Base-by-base conservation (phyloP, 2,797 vertebrate species). In the Alca torda region DNA sequence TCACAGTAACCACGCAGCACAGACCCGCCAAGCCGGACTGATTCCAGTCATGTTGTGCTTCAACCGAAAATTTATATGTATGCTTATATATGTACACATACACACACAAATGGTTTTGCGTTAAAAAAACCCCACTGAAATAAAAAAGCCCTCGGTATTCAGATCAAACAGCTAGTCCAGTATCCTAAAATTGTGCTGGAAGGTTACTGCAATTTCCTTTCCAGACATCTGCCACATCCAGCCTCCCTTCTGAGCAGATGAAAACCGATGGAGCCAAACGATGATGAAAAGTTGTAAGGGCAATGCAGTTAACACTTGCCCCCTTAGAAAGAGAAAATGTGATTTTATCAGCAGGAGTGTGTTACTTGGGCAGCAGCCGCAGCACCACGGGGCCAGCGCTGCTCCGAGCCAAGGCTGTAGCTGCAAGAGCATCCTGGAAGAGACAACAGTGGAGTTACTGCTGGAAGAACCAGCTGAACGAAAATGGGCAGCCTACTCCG, bases 211-310 rank as follows among this genome's bases (percentile, higher is more conserved):
- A 61, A 16, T 91, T 94, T 89, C 54, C 33, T 90, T 93, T 95
- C 92, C 95, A 95, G 84, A 54, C 89, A 95, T 80, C 86, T 93
- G 95, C 67, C 39, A 63, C 79, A 70, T 74, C 35, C 80, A 91
- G n/a, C 25, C 64, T 78, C 25, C 13, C 93, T 73, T 64, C 75
- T 75, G 48, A 89, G 50, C 81, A 89, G 72, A 84, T 73, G 73
- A 88, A 93, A 91, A 84, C 61, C 1, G 2, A 17, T 4, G 41
- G 56, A 84, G 56, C 60, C 88, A 91, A 90, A 82, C 0, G 1
- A 74, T 33, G 73, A 80, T 25, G 68, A 56, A 74, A 89, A 95
- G 67, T 80, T 89, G 6, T 57, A 84, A 92, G 78, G 75, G 24
- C 64, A 81, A 72, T 28, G 61, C 64, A 56, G 60, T 91, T 94